Percentiles rank a stretch among this genome's conserved stretches.
These are phyloP conservation scores for Platypus cylindrus DNA, from an alignment of 2,888 invertebrate species.

Conservation along the genomic window DNA sequence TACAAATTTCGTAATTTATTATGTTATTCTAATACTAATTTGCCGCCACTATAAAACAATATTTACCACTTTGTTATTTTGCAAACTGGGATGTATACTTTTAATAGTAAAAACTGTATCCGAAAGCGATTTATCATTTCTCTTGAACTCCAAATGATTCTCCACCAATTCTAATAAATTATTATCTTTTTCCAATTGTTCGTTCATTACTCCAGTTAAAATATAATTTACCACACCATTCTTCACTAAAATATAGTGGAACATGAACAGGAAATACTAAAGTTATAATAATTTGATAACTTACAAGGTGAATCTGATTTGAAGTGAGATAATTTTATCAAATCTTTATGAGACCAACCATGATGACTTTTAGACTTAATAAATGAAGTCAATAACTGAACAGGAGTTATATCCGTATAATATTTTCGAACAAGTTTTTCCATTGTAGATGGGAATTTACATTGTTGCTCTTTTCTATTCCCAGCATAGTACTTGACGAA, in stretches of 20 bases:
- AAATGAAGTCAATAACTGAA: slow-evolving; percentile 49
- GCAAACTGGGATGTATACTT: too few relatives aligned
- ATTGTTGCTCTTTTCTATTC: slow-evolving; percentile 1
- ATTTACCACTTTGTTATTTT: too few relatives aligned
- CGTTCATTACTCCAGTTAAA: slow-evolving; percentile 41
- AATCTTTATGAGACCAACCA: slow-evolving; percentile 60
- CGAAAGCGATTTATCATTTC: too few relatives aligned
- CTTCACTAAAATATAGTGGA: slow-evolving; percentile 20
- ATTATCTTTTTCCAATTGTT: too few relatives aligned
- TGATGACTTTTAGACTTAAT: slow-evolving; percentile 49
- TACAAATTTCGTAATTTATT: too few relatives aligned
- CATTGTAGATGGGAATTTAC: slow-evolving; percentile 29
- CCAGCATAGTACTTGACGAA: slow-evolving; percentile 26
- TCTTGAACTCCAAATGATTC: too few relatives aligned
- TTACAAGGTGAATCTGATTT: slow-evolving; percentile 39
- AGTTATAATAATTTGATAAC: slow-evolving; percentile 18
- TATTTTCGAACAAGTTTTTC: slow-evolving; percentile 49
- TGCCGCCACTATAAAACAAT: too few relatives aligned
- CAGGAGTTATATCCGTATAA: slow-evolving; percentile 49
- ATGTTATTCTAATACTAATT: too few relatives aligned
- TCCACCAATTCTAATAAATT: too few relatives aligned
- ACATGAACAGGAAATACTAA: not conserved
- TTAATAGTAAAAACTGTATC: too few relatives aligned
- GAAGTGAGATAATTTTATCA: slow-evolving; percentile 51
- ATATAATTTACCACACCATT: slow-evolving; percentile 36